A percentile compares a stretch with the other conserved stretches of the same genome.
Evolutionary conservation across 2,888 invertebrate species (phyloP).

Genomic region (Caenorhabditis drosophilae): DNA sequence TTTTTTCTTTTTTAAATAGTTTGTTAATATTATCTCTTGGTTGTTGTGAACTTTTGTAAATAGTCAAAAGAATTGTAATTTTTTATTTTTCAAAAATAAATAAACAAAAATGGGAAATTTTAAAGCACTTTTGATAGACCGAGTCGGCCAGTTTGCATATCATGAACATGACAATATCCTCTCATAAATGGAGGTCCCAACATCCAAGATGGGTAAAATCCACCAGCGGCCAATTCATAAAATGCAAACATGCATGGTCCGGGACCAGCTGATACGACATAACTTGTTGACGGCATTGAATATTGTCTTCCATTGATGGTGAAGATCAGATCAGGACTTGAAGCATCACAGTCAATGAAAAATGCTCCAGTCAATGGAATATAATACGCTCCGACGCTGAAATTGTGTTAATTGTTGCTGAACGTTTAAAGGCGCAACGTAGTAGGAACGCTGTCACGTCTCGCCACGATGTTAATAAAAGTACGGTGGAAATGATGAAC

Average conservation of each 20-base stretch:
- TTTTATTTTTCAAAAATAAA: not conserved
- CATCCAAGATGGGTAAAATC: slow-evolving; percentile 54
- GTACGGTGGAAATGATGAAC: no score
- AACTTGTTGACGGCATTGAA: slow-evolving; percentile 45
- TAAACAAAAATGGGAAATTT: not conserved
- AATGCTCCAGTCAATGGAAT: slow-evolving; percentile 43
- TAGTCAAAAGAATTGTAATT: no score
- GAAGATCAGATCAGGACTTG: slow-evolving; percentile 51
- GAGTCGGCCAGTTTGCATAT: slow-evolving; percentile 26
- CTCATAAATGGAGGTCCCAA: slow-evolving; percentile 54
- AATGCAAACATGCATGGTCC: slow-evolving; percentile 55
- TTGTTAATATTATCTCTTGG: not conserved
- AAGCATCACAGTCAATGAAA: slow-evolving; percentile 53
- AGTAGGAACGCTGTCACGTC: not conserved
- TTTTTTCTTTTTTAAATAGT: not conserved
- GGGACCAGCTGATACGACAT: slow-evolving; percentile 46
- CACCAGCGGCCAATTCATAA: slow-evolving; percentile 48
- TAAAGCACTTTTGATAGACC: slow-evolving; percentile 22
- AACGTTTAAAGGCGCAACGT: not conserved
- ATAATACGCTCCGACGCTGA: slow-evolving; percentile 55
- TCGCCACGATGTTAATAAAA: no score
- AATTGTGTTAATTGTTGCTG: slow-evolving; percentile 1
- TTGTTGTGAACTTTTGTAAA: no score
- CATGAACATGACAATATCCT: slow-evolving; percentile 48
- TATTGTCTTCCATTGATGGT: slow-evolving; percentile 54